Evolutionary conservation across 2,888 invertebrate species (phyloP), one percentile per base, ranked within the genome.

Genomic region (Invenusta paracnida): DNA sequence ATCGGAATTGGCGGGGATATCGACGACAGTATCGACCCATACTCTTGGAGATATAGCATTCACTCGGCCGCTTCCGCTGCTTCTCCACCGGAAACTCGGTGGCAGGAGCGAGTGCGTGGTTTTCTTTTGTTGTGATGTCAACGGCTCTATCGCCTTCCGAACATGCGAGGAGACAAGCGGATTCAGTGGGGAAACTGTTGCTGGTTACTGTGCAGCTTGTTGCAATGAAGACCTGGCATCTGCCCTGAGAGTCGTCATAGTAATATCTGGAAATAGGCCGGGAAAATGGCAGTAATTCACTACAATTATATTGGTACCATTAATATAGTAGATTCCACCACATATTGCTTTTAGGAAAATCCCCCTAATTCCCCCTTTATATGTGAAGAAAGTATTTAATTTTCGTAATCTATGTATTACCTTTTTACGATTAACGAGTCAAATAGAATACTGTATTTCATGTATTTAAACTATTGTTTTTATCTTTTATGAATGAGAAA

Each of bases 1-100:
- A 86, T 73, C 86, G 66, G 23, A 73, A n/a, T 23, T 73, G 73
- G 5, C 73, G 17, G 2, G 73, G 73, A 25, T 73, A 25, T 73
- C 73, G 11, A 5, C 27, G 17, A 25, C 73, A 73, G 73, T 23
- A 73, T 5, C 73, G 73, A 13, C 73, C 73, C 11, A 73, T 23
- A 23, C 73, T 73, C 25, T 73, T 73, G 23, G 27, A 73, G 2
- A 73, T 73, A 23, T 73, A 73, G 73, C 73, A 73, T 23, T 73
- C 23, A 13, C 23, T 73, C 11, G 73, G 73, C 25, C 73, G 73
- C 23, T 23, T 5, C 17, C 73, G 73, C 5, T 73, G 11, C 73
- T 73, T 2, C 23, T 73, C 27, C 25, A 73, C 73, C 11, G 5
- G 48, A 48, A 11, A 48, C 48, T 48, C 17, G 48, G 5, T 48